phyloP scores from a whole-genome alignment of 2,797 vertebrate genomes.

The Manis pentadactyla region DNA sequence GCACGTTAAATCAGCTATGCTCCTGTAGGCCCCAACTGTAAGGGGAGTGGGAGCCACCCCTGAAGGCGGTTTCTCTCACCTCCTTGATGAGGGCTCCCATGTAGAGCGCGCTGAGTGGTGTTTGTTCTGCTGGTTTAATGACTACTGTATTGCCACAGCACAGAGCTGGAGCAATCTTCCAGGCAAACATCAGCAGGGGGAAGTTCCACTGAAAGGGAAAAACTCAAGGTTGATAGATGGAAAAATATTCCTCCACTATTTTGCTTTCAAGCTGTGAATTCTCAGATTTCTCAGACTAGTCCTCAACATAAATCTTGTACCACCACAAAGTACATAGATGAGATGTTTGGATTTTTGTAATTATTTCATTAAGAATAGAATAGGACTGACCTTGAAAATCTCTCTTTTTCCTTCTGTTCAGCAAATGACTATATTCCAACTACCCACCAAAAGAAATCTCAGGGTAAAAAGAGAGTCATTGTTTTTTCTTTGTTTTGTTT shows the following conservation, averaged over 20 bases:
- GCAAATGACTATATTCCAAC: conserved; percentile 53
- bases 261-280: conserved; percentile 84
- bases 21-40: conserved; percentile 20
- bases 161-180: conserved; percentile 98
- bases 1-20: conserved; percentile 38
- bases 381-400: conserved; percentile 68
- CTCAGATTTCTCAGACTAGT: conserved; percentile 83
- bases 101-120: conserved; percentile 97
- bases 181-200: conserved; percentile 98
- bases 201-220: conserved; percentile 96
- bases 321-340: conserved; percentile 70
- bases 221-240: conserved; percentile 78
- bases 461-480: neutral
- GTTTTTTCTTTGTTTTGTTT: neutral
- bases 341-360: conserved; percentile 71
- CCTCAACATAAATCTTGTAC: conserved; percentile 80
- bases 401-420: conserved; percentile 64
- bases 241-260: conserved; percentile 76
- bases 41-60: conserved; percentile 26
- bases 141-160: conserved; percentile 98
- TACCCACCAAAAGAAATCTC: conserved; percentile 26
- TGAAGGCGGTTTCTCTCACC: conserved; percentile 86
- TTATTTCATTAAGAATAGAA: conserved; percentile 76
- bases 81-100: conserved; percentile 97
- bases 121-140: conserved; percentile 98